Base-by-base conservation (phyloP, 2,113 vertebrate genomes). In the Myrmecophaga tridactyla region DNA sequence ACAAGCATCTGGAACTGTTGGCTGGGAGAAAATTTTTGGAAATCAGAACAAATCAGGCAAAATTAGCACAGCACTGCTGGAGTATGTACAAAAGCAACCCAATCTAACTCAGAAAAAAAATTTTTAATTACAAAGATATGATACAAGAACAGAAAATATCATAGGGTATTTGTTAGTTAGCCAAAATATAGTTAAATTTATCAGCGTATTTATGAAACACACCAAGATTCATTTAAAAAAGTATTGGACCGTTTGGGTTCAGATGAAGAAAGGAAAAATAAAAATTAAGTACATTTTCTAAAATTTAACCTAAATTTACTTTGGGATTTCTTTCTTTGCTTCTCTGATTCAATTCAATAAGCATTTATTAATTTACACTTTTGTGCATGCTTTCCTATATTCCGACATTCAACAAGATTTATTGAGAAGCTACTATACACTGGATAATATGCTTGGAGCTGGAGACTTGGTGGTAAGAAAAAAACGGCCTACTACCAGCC, bases 21-120 rank as follows among this genome's bases (percentile, higher is more conserved):
- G 25, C 78, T 94, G 18, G 36, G 81, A 92, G 72, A 83, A 95
- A 94, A 15, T 84, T 85, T 84, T 60, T 89, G 70, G 43, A 72
- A 86, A 92, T 90, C 25, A 77, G 81, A 94, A 93, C 23, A 89
- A 90, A 93, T 97, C 90, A 94, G 82, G 39, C 62, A 94, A 93
- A 94, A 95, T 92, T 86, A 94, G 43, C 43, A 53, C 56, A 94
- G 65, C 46, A 46, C 36, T 88, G 53, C 46, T 85, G 53, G 48
- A 93, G 39, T 39, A 93, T 81, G 83, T 58, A 93, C 18, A 76
- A 48, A 48, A 91, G 41, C 62, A 90, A 36, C 51, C 39, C 6
- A 78, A 41, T 90, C 77, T 48, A 46, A 73, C 29, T 94, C 34
- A 69, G 18, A 88, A 87, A 73, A 73, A 27, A 31, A 94, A 92